Conservation (phyloP, 2,888 invertebrate species). For the Cerceris ruficornis region DNA sequence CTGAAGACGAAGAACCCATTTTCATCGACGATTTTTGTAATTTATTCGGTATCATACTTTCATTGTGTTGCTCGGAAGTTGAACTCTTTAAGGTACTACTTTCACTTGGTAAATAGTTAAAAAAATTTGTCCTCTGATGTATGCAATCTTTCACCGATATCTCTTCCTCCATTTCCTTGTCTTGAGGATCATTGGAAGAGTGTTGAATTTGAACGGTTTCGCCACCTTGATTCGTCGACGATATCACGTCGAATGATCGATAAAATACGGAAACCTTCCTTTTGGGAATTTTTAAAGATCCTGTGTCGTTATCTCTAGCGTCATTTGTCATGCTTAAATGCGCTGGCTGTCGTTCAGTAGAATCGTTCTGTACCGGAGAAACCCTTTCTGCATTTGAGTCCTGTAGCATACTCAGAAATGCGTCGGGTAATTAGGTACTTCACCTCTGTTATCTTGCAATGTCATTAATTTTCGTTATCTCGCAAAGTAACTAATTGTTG, state of each 20-base stretch:
- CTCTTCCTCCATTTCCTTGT: slow-evolving; percentile 3
- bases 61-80: not conserved
- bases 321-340: too few species aligned
- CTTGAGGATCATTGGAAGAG: slow-evolving; percentile 11
- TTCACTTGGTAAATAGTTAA: slow-evolving; percentile 29
- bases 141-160: not conserved
- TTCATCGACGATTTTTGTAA: not conserved
- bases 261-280: slow-evolving; percentile 74
- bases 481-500: too few species aligned
- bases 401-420: too few species aligned
- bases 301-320: not conserved
- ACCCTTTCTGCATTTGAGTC: not conserved
- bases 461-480: too few species aligned
- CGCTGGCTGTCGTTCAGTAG: too few species aligned
- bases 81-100: slow-evolving; percentile 29
- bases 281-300: slow-evolving; percentile 53
- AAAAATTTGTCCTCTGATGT: not conserved
- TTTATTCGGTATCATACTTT: not conserved
- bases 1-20: not conserved
- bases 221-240: slow-evolving; percentile 18
- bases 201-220: slow-evolving; percentile 34
- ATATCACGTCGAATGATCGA: slow-evolving; percentile 71
- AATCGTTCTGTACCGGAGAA: not conserved
- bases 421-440: too few species aligned
- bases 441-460: too few species aligned